A percentile compares a stretch with the other conserved stretches of the same genome.
Conservation (phyloP, 2,113 vertebrate species). For the Etia nguti region DNA sequence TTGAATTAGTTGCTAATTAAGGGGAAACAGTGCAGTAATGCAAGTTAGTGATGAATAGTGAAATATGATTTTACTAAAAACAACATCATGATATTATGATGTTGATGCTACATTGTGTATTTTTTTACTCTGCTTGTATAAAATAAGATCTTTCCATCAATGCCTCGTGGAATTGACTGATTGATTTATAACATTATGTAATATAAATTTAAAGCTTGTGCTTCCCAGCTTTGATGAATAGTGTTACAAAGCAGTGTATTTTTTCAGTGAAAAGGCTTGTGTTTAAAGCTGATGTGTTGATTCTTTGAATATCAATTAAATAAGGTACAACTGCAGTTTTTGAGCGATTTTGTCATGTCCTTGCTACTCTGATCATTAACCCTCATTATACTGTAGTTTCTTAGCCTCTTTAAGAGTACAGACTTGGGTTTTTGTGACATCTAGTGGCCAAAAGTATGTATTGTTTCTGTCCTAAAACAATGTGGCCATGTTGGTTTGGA, state of each 20-base stretch:
- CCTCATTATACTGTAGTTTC: neutral
- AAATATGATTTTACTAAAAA: neutral
- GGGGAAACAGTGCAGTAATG: neutral
- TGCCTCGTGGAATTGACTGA: neutral
- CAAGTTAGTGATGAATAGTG: neutral
- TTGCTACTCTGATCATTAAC: neutral
- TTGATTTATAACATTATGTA: neutral
- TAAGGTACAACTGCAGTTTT: neutral
- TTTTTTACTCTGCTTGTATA: neutral
- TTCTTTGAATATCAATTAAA: neutral
- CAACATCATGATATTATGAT: neutral
- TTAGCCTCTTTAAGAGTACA: neutral
- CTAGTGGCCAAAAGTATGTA: slow-evolving; percentile 17
- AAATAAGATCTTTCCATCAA: neutral
- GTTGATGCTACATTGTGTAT: neutral
- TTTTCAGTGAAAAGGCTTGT: neutral
- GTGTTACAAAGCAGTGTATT: neutral
- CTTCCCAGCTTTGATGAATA: neutral
- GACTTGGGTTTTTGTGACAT: slow-evolving; percentile 14
- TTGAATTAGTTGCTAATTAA: neutral
- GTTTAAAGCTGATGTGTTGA: neutral
- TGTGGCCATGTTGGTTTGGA: neutral
- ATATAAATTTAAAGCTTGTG: neutral
- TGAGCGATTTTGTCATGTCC: neutral
- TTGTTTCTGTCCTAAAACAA: neutral